Evolutionary conservation across 2,888 invertebrate species (phyloP).

Genomic region (Philaethria dido): DNA sequence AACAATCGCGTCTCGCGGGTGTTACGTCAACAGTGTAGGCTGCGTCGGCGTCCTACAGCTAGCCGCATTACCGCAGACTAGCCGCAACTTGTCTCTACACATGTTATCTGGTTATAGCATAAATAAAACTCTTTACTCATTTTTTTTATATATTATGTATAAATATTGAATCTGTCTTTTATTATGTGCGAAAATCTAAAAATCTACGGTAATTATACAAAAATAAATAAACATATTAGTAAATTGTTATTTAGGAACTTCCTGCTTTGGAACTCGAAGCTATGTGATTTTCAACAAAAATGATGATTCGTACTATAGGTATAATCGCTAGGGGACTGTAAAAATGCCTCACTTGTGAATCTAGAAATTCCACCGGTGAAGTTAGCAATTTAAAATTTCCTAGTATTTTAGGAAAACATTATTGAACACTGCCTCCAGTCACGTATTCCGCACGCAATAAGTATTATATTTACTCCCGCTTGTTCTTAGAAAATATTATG

Average conservation of each 20-base stretch:
- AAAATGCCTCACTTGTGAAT: not conserved
- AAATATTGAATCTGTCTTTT: no score
- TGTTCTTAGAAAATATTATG: constrained; percentile 28
- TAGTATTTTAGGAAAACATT: constrained; percentile 26
- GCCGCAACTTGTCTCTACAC: constrained; percentile 19
- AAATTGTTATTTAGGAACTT: not conserved
- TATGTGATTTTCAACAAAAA: not conserved
- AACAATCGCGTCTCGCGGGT: constrained; percentile 38
- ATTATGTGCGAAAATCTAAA: no score
- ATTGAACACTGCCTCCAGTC: constrained; percentile 25
- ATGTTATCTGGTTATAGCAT: constrained; percentile 14
- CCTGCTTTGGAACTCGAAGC: not conserved
- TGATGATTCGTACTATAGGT: not conserved
- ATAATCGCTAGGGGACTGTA: not conserved
- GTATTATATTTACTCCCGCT: constrained; percentile 28
- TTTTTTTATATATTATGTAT: no score
- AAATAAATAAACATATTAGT: not conserved
- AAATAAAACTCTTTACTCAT: not conserved
- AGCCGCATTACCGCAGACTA: constrained; percentile 35
- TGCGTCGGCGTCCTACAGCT: constrained; percentile 25
- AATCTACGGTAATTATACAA: no score
- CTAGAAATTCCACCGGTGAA: constrained; percentile 8
- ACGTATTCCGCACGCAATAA: constrained; percentile 30
- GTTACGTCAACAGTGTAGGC: constrained; percentile 33
- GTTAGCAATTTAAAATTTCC: constrained; percentile 26